Conservation (phyloP, 2,113 vertebrate species). For the Malurus melanocephalus region DNA sequence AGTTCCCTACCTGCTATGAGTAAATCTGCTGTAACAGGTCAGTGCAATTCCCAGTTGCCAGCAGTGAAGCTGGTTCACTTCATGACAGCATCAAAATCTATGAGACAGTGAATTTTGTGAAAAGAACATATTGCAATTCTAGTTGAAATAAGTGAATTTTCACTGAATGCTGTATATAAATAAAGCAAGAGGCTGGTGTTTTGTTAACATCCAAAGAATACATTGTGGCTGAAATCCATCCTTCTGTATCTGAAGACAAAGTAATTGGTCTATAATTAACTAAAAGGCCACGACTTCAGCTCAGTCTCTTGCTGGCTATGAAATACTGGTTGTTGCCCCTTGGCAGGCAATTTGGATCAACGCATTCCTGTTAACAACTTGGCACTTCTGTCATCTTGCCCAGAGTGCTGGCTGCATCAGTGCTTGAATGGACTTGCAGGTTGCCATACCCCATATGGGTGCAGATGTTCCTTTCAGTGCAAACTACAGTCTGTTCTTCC, state of each 20-base stretch:
- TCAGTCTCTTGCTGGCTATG: neutral
- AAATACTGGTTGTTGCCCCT: neutral
- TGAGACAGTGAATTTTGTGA: neutral
- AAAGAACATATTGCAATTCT: neutral
- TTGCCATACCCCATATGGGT: neutral
- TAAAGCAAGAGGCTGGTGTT: neutral
- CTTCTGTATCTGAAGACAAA: neutral
- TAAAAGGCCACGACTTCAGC: neutral
- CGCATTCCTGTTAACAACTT: neutral
- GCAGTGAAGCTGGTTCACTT: neutral
- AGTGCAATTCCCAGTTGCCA: neutral
- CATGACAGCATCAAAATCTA: neutral
- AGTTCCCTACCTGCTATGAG: neutral
- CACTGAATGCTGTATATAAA: neutral
- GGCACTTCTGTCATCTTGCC: neutral
- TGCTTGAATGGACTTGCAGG: neutral
- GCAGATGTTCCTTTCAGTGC: conserved; percentile 21
- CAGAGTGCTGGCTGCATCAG: neutral
- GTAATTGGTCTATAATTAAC: neutral
- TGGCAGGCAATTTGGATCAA: neutral
- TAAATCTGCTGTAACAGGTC: neutral
- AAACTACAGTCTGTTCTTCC: neutral
- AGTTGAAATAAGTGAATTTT: neutral
- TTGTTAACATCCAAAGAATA: neutral
- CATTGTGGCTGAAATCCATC: neutral